Percentiles rank a stretch among this genome's conserved stretches.
phyloP scores from a whole-genome alignment of 2,113 vertebrate genomes.

The Hippocampus zosterae region DNA sequence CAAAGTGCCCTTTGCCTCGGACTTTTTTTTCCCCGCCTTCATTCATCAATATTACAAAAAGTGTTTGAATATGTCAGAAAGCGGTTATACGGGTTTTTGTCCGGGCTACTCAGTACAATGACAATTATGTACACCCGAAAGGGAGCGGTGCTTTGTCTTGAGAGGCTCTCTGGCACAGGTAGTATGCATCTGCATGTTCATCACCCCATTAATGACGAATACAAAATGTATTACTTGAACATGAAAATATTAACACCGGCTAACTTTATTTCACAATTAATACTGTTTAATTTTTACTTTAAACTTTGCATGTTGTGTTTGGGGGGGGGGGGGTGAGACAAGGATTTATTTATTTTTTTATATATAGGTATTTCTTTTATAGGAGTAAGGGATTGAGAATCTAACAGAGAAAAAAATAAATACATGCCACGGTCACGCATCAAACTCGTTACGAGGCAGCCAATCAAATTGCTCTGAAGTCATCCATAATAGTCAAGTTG shows the following conservation, averaged over 20 bases:
- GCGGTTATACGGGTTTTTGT: background rate
- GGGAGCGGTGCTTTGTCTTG: too few relatives aligned
- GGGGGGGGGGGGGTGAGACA: too few relatives aligned
- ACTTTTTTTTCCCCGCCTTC: too few relatives aligned
- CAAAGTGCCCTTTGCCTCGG: too few relatives aligned
- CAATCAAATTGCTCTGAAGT: background rate
- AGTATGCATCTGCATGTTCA: too few relatives aligned
- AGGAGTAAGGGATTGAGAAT: background rate
- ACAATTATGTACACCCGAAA: too few relatives aligned
- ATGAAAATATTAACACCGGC: background rate
- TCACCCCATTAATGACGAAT: background rate
- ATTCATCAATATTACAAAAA: too few relatives aligned
- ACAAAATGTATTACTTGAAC: background rate
- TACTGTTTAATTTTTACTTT: background rate
- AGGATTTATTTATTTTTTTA: too few relatives aligned
- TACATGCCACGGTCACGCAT: background rate
- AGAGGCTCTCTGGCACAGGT: too few relatives aligned
- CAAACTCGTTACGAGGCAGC: background rate
- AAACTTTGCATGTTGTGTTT: too few relatives aligned
- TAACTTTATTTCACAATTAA: background rate
- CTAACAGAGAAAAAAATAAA: background rate
- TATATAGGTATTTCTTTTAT: background rate
- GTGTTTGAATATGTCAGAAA: background rate
- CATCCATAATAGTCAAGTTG: background rate
- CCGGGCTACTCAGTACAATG: too few relatives aligned